These are phyloP conservation scores for Poecilia gillii DNA, from an alignment of 2,797 vertebrate species.

Conservation along the genomic window DNA sequence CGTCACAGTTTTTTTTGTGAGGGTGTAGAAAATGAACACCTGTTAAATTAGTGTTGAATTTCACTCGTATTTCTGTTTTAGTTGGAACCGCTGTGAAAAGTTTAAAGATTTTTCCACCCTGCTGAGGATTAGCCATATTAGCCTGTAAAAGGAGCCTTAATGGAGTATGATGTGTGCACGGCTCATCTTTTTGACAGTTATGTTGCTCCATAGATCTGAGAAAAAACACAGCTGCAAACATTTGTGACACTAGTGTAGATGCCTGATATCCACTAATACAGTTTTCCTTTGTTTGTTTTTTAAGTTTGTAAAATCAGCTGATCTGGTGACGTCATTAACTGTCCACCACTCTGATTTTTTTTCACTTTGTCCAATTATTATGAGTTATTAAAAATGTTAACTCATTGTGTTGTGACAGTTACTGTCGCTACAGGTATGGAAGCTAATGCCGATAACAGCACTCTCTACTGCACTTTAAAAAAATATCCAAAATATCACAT, in stretches of 20 bases:
- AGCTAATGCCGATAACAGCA: neutral
- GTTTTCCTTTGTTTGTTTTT: neutral
- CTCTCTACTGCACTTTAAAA: neutral
- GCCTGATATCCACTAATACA: too few species aligned
- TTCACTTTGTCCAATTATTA: neutral
- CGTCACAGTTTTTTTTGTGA: too few species aligned
- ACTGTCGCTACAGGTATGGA: neutral
- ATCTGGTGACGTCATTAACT: neutral
- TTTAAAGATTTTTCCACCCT: too few species aligned
- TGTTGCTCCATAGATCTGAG: neutral
- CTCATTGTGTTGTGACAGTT: neutral
- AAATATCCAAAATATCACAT: neutral
- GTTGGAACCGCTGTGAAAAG: too few species aligned
- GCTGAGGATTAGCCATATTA: too few species aligned
- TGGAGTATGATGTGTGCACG: too few species aligned
- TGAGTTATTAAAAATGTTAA: neutral
- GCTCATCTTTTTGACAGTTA: too few species aligned
- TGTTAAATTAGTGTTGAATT: too few species aligned
- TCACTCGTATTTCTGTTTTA: too few species aligned
- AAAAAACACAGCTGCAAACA: neutral
- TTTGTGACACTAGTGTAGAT: neutral
- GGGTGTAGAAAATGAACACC: too few species aligned
- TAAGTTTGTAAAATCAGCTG: neutral
- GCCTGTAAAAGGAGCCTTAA: too few species aligned
- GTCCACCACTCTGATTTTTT: neutral